Evolutionary conservation across 2,113 vertebrate genomes (phyloP).

Genomic region (Pelvicachromis taeniatus): DNA sequence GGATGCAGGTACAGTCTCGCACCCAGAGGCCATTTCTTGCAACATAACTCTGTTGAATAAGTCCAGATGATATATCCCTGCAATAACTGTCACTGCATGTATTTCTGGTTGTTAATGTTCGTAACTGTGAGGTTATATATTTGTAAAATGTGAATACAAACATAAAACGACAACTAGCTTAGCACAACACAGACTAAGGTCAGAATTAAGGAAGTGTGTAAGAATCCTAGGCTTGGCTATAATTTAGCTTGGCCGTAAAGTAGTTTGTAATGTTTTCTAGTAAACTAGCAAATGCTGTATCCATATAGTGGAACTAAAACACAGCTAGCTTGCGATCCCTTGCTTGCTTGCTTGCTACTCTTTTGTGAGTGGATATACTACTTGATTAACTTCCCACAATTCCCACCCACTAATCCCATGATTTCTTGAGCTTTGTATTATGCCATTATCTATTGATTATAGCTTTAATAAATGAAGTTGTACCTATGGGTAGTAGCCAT

Average conservation of each 20-base stretch:
- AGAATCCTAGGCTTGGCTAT: accelerated
- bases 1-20: background rate
- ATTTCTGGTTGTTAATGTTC: background rate
- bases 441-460: background rate
- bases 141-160: background rate
- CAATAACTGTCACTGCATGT: background rate
- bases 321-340: background rate
- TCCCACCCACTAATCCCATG: background rate
- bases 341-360: background rate
- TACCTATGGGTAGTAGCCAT: background rate
- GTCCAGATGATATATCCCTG: background rate
- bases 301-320: background rate
- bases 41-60: background rate
- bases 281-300: background rate
- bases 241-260: background rate
- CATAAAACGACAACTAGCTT: background rate
- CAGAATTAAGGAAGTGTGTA: background rate
- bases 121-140: background rate
- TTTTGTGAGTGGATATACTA: background rate
- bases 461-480: background rate
- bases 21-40: background rate
- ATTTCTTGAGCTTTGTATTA: background rate
- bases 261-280: background rate
- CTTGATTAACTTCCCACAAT: background rate
- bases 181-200: background rate